Evolutionary conservation across 2,797 vertebrate genomes (phyloP).

Genomic region (Distichodus sexfasciatus): DNA sequence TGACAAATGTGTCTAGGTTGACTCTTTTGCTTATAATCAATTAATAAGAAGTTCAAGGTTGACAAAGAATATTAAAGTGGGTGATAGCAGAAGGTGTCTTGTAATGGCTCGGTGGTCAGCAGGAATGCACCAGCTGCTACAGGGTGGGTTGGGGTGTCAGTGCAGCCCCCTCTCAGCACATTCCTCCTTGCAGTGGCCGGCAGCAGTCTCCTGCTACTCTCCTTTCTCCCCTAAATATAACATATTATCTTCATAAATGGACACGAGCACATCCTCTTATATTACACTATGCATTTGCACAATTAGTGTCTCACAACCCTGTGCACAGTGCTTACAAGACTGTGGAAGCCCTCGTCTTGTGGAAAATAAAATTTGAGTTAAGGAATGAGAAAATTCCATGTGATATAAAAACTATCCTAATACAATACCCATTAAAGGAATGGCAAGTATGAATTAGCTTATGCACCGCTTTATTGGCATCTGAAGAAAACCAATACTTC

Average conservation of each 20-base stretch:
- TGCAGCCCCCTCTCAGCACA: slow-evolving; percentile 32
- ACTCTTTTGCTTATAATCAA: neutral
- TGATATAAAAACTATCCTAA: too few species aligned
- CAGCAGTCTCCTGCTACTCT: slow-evolving; percentile 16
- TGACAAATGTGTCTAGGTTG: neutral
- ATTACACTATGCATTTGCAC: slow-evolving; percentile 22
- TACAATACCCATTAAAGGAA: too few species aligned
- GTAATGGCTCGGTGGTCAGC: neutral
- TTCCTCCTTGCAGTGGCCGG: slow-evolving; percentile 47
- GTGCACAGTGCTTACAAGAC: too few species aligned
- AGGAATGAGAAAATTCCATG: too few species aligned
- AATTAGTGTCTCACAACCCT: slow-evolving; percentile 15
- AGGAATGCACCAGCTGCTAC: slow-evolving; percentile 47
- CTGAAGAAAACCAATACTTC: too few species aligned
- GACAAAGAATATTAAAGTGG: neutral
- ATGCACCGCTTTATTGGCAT: too few species aligned
- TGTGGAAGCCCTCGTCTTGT: too few species aligned
- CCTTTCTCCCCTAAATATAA: slow-evolving; percentile 44
- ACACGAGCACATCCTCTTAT: slow-evolving; percentile 9
- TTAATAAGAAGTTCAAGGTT: neutral
- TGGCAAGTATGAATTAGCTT: too few species aligned
- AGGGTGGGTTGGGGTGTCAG: slow-evolving; percentile 37
- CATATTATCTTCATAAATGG: slow-evolving; percentile 20
- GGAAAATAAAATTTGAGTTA: too few species aligned
- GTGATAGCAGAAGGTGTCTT: slow-evolving; percentile 17